Evolutionary conservation across 2,113 vertebrate species (phyloP), one percentile per base, ranked within the genome.

Genomic region (Hippocampus mohnikei): DNA sequence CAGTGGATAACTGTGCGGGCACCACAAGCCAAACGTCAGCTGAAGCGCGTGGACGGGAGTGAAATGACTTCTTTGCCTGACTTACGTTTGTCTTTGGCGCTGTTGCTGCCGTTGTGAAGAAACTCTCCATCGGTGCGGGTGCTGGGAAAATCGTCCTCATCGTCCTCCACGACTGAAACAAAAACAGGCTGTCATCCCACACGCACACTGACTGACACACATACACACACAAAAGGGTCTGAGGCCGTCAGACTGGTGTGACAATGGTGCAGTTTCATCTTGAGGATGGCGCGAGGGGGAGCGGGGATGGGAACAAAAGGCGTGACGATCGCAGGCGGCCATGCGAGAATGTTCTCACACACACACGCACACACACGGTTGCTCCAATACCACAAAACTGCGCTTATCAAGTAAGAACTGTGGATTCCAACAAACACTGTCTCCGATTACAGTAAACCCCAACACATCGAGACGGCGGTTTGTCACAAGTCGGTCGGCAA

Each of bases 141-240:
- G 63, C 90, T 94, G 70, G 95, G 95, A 66, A 98, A 98, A 78
- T 95, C 96, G 55, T 98, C 96, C 88, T 97, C 96, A 81, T 98
- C 96, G 42, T 96, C 95, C 90, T 98, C 95, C 79, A 97, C 93
- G 48, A 98, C 95, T 96, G 83, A 70, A 91, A 86, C 2, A 66
- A 37, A 44, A 20, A 63, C 7, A 72, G 12, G 53, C 25, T 18
- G 15, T 63, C 33, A 46, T 15, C 10, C 40, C 27, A 12, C 25
- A 41, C 1, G 58, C 6, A 50, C 25, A 59, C 52, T 44, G 40
- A 53, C 27, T 53, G 25, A 73, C 55, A 59, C 59, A 33, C 29
- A 0, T 27, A 20, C 7, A 8, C 72, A 16, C 11, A n/a, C 42
- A 44, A 25, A 15, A 33, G 12, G 13, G 59, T 18, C 13, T 23